Evolutionary conservation across 2,113 vertebrate genomes (phyloP).

Genomic region (Vidua chalybeata): DNA sequence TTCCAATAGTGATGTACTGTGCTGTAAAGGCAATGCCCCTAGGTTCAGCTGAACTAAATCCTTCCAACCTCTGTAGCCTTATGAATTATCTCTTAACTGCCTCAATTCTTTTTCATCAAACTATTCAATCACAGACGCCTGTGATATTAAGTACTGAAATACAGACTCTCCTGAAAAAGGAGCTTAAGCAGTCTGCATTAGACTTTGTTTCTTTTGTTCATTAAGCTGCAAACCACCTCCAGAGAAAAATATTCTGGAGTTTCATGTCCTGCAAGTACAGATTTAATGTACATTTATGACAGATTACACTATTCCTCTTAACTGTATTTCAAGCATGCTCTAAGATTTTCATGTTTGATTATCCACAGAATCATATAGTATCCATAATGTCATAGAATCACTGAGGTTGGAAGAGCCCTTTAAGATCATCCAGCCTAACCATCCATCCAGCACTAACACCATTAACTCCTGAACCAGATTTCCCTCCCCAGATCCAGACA

Average conservation of each 20-base stretch:
- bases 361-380: neutral
- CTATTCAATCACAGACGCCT: neutral
- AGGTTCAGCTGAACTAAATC: neutral
- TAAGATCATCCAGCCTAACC: neutral
- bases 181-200: neutral
- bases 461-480: neutral
- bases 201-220: neutral
- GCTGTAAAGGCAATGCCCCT: neutral
- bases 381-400: neutral
- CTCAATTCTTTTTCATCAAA: neutral
- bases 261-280: neutral
- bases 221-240: neutral
- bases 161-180: neutral
- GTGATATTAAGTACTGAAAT: neutral
- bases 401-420: neutral
- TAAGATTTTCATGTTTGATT: neutral
- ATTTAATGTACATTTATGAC: neutral
- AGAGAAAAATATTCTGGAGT: neutral
- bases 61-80: neutral
- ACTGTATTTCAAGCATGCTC: rapidly evolving
- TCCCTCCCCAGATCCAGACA: too few species aligned
- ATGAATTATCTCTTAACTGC: neutral
- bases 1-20: neutral
- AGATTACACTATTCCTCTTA: neutral
- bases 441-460: neutral